Conservation (phyloP, 2,797 vertebrate genomes). For the Triplophysa yarkandensis region DNA sequence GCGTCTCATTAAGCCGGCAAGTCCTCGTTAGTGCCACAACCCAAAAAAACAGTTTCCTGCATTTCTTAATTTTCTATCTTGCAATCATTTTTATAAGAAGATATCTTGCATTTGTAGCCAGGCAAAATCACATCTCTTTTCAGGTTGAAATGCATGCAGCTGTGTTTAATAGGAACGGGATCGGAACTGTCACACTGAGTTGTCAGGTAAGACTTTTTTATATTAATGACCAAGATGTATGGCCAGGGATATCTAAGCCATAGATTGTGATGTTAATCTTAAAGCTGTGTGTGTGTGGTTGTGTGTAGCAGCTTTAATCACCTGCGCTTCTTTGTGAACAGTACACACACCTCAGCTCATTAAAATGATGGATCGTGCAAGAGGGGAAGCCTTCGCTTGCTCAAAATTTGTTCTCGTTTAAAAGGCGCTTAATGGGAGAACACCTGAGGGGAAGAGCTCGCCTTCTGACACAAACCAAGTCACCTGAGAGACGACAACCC, state of each 20-base stretch:
- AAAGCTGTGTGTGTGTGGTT: conserved; percentile 63
- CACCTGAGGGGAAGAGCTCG: conserved; percentile 68
- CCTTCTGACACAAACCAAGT: conserved; percentile 41
- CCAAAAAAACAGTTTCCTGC: background rate
- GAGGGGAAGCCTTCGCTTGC: conserved; percentile 74
- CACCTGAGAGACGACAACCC: background rate
- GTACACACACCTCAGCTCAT: conserved; percentile 80
- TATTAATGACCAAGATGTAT: conserved; percentile 33
- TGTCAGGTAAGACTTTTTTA: conserved; percentile 56
- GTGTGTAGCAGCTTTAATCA: conserved; percentile 79
- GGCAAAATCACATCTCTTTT: conserved; percentile 17
- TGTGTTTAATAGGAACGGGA: background rate
- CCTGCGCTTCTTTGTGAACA: conserved; percentile 83
- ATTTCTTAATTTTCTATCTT: background rate
- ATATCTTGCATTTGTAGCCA: conserved; percentile 23
- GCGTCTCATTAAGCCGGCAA: background rate
- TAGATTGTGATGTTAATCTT: conserved; percentile 72
- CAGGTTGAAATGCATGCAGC: conserved; percentile 23
- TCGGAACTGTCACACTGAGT: background rate
- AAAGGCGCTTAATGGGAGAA: conserved; percentile 76
- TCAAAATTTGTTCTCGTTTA: conserved; percentile 79
- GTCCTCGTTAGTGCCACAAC: background rate
- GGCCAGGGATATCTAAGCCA: conserved; percentile 58
- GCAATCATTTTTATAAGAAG: background rate
- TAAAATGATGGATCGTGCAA: conserved; percentile 88